Evolutionary conservation across 2,888 invertebrate genomes (phyloP).

Genomic region (Dione juno): DNA sequence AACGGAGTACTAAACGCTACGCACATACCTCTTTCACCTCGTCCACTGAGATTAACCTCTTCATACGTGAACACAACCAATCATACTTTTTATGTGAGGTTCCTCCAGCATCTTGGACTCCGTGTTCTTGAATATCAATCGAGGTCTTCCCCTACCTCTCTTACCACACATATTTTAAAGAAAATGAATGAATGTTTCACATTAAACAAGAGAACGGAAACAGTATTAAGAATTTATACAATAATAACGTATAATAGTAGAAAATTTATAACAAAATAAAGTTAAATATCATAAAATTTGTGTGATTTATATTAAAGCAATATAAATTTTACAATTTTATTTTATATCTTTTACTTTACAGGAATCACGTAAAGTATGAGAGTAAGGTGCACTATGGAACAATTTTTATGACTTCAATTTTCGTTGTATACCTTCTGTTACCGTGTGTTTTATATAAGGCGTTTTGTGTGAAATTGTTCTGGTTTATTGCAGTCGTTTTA

Average conservation of each 20-base stretch:
- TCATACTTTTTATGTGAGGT: no score
- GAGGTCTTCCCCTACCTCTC: no score
- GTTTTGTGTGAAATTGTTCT: conserved; percentile 30
- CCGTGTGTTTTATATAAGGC: conserved; percentile 39
- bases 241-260: background rate
- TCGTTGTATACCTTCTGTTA: conserved; percentile 47
- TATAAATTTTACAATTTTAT: conserved; percentile 14
- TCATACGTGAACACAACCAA: no score
- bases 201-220: background rate
- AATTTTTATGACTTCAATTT: conserved; percentile 61
- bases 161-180: no score
- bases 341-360: conserved; percentile 33
- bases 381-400: conserved; percentile 54
- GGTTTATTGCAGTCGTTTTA: conserved; percentile 18
- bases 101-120: no score
- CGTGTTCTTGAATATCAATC: no score
- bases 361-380: conserved; percentile 64
- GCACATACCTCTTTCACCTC: no score
- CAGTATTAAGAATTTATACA: background rate
- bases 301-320: background rate
- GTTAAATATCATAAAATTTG: background rate
- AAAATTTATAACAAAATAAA: background rate
- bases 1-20: no score
- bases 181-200: no score
- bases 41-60: no score